Percentiles rank a stretch among this genome's conserved stretches.
phyloP scores from a whole-genome alignment of 1,140 invertebrate genomes.

The Achroia grisella region DNA sequence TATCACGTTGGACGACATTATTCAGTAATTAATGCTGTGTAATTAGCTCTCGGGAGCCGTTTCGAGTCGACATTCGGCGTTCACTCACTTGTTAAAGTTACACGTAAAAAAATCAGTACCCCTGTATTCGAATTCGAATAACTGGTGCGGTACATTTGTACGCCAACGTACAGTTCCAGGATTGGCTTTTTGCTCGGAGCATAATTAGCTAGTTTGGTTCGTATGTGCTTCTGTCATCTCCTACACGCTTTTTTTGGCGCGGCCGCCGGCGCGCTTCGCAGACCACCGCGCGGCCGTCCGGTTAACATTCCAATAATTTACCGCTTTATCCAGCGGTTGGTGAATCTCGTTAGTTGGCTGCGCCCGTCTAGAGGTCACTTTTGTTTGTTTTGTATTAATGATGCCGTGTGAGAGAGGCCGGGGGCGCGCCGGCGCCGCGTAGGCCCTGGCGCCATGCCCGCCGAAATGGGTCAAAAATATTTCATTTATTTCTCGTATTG shows the following conservation, averaged over 20 bases:
- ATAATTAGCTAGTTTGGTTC: conserved; percentile 46
- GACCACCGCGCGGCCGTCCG: conserved; percentile 50
- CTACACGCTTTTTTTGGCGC: conserved; percentile 56
- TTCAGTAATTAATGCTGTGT: conserved; percentile 40
- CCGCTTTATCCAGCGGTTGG: conserved; percentile 67
- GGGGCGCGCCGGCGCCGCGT: conserved; percentile 65
- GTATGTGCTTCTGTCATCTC: conserved; percentile 59
- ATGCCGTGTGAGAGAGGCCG: conserved; percentile 50
- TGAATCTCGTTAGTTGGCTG: conserved; percentile 67
- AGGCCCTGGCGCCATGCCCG: conserved; percentile 54
- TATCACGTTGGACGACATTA: conserved; percentile 25
- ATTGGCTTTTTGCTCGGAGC: conserved; percentile 32
- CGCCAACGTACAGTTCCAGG: conserved; percentile 22
- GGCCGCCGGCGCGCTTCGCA: conserved; percentile 32
- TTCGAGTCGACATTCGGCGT: conserved; percentile 22
- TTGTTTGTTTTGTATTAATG: conserved; percentile 72
- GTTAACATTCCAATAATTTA: conserved; percentile 67
- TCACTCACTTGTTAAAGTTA: conserved; percentile 27
- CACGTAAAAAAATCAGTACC: not conserved
- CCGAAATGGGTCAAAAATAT: conserved; percentile 63
- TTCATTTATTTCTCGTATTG: conserved; percentile 65
- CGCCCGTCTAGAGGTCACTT: conserved; percentile 61
- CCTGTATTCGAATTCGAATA: conserved; percentile 19
- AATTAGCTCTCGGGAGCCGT: conserved; percentile 33
- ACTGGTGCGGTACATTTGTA: conserved; percentile 28